phyloP scores from a whole-genome alignment of 1,140 invertebrate genomes.

The Sycophila sp. region DNA sequence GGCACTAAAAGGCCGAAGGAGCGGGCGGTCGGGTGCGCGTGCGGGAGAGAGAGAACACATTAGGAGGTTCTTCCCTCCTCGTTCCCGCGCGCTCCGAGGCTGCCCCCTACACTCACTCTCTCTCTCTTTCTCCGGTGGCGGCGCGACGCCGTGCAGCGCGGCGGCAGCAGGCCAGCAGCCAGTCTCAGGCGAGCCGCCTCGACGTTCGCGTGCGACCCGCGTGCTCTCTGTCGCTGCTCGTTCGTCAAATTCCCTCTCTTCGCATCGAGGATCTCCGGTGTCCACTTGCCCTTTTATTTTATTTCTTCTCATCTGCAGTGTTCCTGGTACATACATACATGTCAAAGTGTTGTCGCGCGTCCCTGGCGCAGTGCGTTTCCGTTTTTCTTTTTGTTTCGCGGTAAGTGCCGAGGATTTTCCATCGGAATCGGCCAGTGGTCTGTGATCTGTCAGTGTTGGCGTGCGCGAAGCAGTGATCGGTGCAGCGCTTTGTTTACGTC shows the following conservation, averaged over 20 bases:
- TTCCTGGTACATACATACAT: background rate
- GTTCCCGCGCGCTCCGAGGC: background rate
- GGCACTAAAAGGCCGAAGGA: background rate
- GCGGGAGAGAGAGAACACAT: background rate
- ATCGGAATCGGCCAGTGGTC: no score
- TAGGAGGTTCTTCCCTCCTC: background rate
- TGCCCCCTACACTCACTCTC: background rate
- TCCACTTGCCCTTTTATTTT: background rate
- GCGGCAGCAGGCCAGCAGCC: background rate
- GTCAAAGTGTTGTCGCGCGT: background rate
- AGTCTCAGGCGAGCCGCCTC: constrained; percentile 26
- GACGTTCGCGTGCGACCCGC: background rate
- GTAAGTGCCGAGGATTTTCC: background rate
- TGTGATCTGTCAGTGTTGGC: background rate
- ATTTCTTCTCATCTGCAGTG: no score
- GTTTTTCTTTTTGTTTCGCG: background rate
- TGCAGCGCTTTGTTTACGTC: background rate
- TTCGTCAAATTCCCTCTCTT: no score
- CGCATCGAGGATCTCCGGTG: background rate
- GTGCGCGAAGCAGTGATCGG: background rate
- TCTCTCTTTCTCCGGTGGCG: background rate
- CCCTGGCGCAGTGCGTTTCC: no score
- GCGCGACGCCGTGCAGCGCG: background rate
- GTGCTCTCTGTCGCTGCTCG: no score
- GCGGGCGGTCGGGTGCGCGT: background rate